Percentiles rank a stretch among this genome's conserved stretches.
phyloP scores from a whole-genome alignment of 2,113 vertebrate genomes.

The Anarhynchus alexandrinus region DNA sequence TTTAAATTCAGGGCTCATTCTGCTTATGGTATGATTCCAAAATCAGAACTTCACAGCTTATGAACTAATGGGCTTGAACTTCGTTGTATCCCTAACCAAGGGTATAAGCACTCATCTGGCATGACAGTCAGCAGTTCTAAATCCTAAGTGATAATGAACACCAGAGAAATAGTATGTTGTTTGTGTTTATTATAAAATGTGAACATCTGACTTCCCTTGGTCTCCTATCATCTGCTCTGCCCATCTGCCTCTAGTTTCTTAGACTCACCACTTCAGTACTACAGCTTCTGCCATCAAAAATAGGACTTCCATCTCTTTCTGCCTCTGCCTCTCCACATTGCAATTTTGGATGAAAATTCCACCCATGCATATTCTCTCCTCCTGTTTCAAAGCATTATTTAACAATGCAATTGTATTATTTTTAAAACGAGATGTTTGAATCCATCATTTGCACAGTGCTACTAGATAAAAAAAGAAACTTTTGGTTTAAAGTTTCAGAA shows the following conservation, averaged over 20 bases:
- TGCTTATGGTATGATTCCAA: background rate
- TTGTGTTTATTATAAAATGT: background rate
- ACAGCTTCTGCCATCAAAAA: background rate
- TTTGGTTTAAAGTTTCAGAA: background rate
- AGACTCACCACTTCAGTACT: background rate
- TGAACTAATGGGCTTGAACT: background rate
- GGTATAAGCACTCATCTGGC: background rate
- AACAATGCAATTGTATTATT: background rate
- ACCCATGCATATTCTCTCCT: background rate
- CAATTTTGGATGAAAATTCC: background rate
- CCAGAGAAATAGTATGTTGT: background rate
- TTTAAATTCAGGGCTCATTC: background rate
- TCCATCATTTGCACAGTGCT: background rate
- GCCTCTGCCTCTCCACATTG: background rate
- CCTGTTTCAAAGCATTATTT: background rate
- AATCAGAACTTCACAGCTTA: background rate
- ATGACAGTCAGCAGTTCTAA: background rate
- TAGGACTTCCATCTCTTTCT: background rate
- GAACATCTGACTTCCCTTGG: background rate
- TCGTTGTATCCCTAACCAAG: background rate
- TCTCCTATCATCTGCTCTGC: background rate
- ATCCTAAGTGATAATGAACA: background rate
- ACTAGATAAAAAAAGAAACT: background rate
- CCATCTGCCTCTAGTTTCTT: slow-evolving; percentile 2
- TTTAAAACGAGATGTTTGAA: background rate